A percentile compares a stretch with the other conserved stretches of the same genome.
Evolutionary conservation across 2,113 vertebrate species (phyloP).

Genomic region (Boulengerochromis microlepis): DNA sequence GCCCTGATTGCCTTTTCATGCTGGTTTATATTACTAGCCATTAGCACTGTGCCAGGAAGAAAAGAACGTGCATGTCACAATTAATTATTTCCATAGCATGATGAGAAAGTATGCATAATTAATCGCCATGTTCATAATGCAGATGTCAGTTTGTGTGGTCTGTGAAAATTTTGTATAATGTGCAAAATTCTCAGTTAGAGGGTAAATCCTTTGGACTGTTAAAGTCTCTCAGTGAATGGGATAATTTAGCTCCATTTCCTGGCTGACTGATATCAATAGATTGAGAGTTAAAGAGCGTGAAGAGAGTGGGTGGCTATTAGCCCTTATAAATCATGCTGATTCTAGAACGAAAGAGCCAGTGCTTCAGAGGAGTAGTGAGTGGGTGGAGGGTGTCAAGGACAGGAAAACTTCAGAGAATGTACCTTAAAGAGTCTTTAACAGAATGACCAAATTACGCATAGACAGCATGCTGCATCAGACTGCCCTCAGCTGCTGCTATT

Average conservation of each 20-base stretch:
- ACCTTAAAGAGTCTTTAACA: not conserved
- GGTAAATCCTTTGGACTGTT: constrained; percentile 43
- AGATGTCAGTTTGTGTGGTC: not conserved
- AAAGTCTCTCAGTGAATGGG: constrained; percentile 38
- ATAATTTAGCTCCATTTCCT: constrained; percentile 61
- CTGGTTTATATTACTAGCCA: not conserved
- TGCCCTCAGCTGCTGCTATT: not conserved
- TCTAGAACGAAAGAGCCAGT: not conserved
- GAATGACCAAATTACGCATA: not conserved
- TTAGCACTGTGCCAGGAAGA: not conserved
- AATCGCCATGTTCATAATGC: not conserved
- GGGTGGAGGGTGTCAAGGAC: constrained; percentile 1
- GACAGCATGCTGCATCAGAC: not conserved
- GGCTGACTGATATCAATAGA: constrained; percentile 46
- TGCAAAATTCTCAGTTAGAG: not conserved
- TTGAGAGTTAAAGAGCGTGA: constrained; percentile 48
- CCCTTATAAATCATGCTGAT: constrained; percentile 37
- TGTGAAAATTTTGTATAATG: not conserved
- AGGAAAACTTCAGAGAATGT: not conserved
- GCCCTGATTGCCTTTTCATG: not conserved
- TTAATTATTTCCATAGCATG: not conserved
- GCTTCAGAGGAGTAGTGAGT: not conserved
- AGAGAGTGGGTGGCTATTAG: constrained; percentile 29
- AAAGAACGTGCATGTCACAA: not conserved
- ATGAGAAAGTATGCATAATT: not conserved